Base-by-base conservation (phyloP, 2,888 invertebrate genomes). In the Venusia cambrica region DNA sequence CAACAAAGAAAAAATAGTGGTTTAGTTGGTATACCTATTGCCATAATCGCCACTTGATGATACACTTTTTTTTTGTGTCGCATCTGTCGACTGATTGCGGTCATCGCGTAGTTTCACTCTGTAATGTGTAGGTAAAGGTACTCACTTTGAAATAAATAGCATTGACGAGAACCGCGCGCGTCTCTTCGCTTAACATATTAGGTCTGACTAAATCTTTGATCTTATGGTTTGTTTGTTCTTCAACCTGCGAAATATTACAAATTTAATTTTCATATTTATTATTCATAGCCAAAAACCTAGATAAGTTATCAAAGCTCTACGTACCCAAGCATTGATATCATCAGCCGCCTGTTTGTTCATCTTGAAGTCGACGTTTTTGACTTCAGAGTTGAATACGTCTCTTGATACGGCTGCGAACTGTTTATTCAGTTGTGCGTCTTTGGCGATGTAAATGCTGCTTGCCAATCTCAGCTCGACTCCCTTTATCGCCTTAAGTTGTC, bases 111-210 rank as follows among this genome's bases (percentile, higher is more conserved):
- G n/a, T n/a, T n/a, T n/a, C n/a, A n/a, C n/a, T n/a, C n/a, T n/a
- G n/a, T n/a, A 5, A 9, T n/a, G 6, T 7, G 2, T 5, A 7
- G 22, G 1, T 1, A 25, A 17, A 16, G 4, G 2, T 9, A 33
- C 44, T 44, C 57, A 89, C 90, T 83, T 95, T 95, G 76, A 97
- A 97, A 65, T 96, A 95, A 21, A 97, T 90, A 0, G 95, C 96
- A 68, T 95, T 97, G 1, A 94, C 90, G 3, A 97, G 87, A 1
- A 96, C 89, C 43, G 93, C 76, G 19, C 89, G 80, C 0, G 59
- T 42, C 0, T 4, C 16, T 52, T 72, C 54, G 1, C 95, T 58
- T 41, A 80, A 67, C 9, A 73, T 81, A 9, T 72, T 80, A 1
- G 90, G 28, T 1, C 77, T 57, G 19, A 98, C 79, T 5, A 98